A percentile compares a stretch with the other conserved stretches of the same genome.
Evolutionary conservation across 2,797 vertebrate genomes (phyloP).

Genomic region (Vespertilio murinus): DNA sequence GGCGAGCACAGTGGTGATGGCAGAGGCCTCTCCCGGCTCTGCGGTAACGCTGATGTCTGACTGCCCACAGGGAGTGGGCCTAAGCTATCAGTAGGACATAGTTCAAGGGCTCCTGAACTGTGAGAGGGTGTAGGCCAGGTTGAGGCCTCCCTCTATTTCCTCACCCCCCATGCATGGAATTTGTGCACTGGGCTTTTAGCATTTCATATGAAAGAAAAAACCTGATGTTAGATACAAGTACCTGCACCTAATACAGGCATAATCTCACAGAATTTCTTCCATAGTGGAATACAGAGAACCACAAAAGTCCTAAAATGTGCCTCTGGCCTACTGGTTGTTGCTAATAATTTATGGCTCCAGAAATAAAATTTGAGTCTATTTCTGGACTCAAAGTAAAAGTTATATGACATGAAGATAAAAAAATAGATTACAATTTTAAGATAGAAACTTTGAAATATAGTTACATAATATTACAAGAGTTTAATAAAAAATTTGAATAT

Average conservation of each 20-base stretch:
- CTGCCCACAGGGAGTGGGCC: too few relatives aligned
- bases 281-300: neutral
- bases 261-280: neutral
- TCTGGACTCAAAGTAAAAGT: constrained; percentile 22
- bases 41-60: too few relatives aligned
- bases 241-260: neutral
- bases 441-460: neutral
- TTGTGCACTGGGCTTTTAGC: too few relatives aligned
- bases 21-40: too few relatives aligned
- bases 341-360: neutral
- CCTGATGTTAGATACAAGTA: neutral
- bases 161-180: too few relatives aligned
- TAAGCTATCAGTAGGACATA: too few relatives aligned
- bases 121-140: too few relatives aligned
- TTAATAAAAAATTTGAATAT: constrained; percentile 30
- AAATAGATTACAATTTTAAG: constrained; percentile 24
- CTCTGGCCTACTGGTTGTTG: neutral
- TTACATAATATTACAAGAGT: neutral
- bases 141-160: too few relatives aligned
- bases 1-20: too few relatives aligned
- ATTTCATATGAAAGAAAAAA: neutral
- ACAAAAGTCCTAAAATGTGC: neutral
- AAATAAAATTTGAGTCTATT: neutral
- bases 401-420: neutral
- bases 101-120: too few relatives aligned